Evolutionary conservation across 2,888 invertebrate species (phyloP).

Genomic region (Xanthia icteritia): DNA sequence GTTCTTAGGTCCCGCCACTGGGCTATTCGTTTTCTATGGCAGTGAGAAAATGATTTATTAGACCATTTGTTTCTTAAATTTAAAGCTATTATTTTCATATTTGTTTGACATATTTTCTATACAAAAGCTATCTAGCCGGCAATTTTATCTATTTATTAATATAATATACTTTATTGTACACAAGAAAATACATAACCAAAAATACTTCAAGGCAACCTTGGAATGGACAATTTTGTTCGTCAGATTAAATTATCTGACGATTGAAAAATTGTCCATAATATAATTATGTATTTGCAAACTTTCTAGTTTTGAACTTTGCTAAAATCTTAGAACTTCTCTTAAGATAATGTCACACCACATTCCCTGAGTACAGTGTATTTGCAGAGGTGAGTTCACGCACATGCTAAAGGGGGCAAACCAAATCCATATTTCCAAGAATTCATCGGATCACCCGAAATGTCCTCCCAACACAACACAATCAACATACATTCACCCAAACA

Average conservation of each 20-base stretch:
- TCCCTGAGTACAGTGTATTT: neutral
- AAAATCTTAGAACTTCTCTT: too few relatives aligned
- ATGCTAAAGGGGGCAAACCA: neutral
- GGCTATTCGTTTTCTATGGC: neutral
- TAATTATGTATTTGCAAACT: neutral
- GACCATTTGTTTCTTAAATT: neutral
- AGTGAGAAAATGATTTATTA: neutral
- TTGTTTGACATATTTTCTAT: neutral
- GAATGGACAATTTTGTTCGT: too few relatives aligned
- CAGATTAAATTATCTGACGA: neutral
- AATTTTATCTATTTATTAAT: too few relatives aligned
- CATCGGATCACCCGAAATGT: too few relatives aligned
- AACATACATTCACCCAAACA: conserved; percentile 7
- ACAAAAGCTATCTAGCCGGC: too few relatives aligned
- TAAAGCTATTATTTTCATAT: too few relatives aligned
- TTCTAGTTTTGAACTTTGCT: neutral
- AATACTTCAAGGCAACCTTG: too few relatives aligned
- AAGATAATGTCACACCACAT: neutral
- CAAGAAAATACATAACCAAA: too few relatives aligned
- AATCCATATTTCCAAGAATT: neutral
- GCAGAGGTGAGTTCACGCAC: neutral
- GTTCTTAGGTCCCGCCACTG: neutral
- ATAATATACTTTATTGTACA: too few relatives aligned
- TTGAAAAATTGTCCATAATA: neutral
- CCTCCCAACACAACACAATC: neutral